Percentiles rank a stretch among this genome's conserved stretches.
Evolutionary conservation across 2,113 vertebrate genomes (phyloP).

Genomic region (Physeter macrocephalus): DNA sequence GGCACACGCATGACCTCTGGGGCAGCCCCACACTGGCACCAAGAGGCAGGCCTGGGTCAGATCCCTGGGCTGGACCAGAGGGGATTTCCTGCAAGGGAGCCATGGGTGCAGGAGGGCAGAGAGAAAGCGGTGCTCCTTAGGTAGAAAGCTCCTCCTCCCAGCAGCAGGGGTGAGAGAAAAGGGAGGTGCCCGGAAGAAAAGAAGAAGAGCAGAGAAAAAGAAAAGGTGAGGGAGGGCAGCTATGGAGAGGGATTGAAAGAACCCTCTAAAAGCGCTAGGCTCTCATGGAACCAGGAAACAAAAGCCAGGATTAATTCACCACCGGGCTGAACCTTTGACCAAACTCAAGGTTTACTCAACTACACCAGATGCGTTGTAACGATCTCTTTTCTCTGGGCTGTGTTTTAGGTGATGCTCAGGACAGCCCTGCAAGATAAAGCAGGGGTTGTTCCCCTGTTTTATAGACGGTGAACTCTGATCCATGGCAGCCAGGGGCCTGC

Average conservation of each 20-base stretch:
- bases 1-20: fast-evolving
- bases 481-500: fast-evolving
- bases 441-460: background rate
- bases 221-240: background rate
- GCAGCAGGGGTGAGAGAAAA: background rate
- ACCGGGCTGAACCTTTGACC: background rate
- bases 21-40: background rate
- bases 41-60: background rate
- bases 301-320: background rate
- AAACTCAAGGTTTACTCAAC: background rate
- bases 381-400: background rate
- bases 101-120: no score
- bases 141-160: background rate
- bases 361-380: no score
- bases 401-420: background rate
- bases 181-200: background rate
- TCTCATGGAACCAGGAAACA: background rate
- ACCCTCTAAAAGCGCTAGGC: background rate
- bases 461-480: background rate
- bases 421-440: background rate
- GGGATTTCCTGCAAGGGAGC: background rate
- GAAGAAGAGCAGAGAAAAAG: background rate
- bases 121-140: background rate
- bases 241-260: background rate
- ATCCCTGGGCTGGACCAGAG: background rate